These are phyloP conservation scores for Cosmia trapezina DNA, from an alignment of 2,888 invertebrate species.

Conservation along the genomic window DNA sequence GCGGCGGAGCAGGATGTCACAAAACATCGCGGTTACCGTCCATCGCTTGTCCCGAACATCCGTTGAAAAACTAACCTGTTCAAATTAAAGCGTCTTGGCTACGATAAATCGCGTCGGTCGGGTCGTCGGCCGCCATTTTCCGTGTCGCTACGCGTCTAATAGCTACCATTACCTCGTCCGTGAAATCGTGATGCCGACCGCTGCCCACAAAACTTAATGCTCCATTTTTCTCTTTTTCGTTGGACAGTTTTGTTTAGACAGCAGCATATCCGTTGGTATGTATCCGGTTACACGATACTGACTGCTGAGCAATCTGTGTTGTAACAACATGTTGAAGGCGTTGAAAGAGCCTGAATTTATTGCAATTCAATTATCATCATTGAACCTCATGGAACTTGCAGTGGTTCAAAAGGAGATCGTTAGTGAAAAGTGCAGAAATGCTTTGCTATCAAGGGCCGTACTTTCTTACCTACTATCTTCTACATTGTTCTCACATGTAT, in stretches of 20 bases:
- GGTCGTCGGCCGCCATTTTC: constrained; percentile 83
- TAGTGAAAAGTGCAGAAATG: background rate
- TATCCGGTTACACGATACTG: constrained; percentile 53
- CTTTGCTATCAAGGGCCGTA: background rate
- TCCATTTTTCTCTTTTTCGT: constrained; percentile 78
- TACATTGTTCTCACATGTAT: too few relatives aligned
- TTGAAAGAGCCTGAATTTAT: constrained; percentile 17
- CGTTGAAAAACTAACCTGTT: constrained; percentile 60
- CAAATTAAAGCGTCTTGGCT: constrained; percentile 64
- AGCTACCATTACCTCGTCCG: constrained; percentile 81
- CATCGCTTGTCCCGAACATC: constrained; percentile 59
- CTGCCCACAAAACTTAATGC: constrained; percentile 81
- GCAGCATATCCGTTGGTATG: constrained; percentile 56
- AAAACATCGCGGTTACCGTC: constrained; percentile 55
- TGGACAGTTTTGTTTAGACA: constrained; percentile 43
- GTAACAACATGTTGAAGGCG: background rate
- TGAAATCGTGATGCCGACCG: constrained; percentile 85
- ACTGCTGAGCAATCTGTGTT: constrained; percentile 23
- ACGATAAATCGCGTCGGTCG: constrained; percentile 66
- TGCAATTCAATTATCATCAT: constrained; percentile 11
- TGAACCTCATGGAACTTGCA: constrained; percentile 20
- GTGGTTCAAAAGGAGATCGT: background rate
- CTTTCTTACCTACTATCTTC: too few relatives aligned
- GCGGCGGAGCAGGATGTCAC: constrained; percentile 47
- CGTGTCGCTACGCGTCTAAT: constrained; percentile 82